Evolutionary conservation across 2,797 vertebrate species (phyloP).

Genomic region (Pangasius mekongensis): DNA sequence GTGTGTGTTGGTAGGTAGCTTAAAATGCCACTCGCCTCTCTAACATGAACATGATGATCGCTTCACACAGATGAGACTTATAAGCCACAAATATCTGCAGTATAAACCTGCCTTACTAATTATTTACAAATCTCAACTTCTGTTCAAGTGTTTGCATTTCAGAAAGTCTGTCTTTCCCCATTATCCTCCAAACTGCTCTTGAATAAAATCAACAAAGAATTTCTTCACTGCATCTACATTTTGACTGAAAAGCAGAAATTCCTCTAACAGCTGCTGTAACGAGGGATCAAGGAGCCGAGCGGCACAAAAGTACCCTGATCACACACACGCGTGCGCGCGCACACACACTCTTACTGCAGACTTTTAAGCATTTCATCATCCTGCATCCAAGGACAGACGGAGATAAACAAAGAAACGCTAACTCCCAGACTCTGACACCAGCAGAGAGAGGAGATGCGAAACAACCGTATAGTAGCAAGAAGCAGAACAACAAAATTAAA

Average conservation of each 20-base stretch:
- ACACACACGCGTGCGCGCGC: conserved; percentile 42
- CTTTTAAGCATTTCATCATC: conserved; percentile 80
- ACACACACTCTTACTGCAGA: conserved; percentile 76
- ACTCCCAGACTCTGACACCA: conserved; percentile 66
- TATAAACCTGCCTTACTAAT: not conserved
- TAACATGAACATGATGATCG: not conserved
- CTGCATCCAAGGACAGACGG: conserved; percentile 73
- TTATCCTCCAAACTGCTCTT: conserved; percentile 47
- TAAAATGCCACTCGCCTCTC: not conserved
- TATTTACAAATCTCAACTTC: not conserved
- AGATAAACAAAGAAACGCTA: conserved; percentile 70
- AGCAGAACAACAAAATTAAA: conserved; percentile 49
- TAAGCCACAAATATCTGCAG: not conserved
- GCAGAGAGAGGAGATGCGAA: conserved; percentile 31
- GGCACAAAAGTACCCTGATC: conserved; percentile 66
- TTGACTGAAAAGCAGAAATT: conserved; percentile 60
- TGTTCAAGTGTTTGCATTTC: not conserved
- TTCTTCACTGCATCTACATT: conserved; percentile 61
- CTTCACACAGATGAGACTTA: not conserved
- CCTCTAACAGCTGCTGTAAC: conserved; percentile 61
- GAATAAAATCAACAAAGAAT: conserved; percentile 57
- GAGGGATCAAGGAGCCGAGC: conserved; percentile 69
- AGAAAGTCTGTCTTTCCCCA: conserved; percentile 23
- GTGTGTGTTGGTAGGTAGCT: not conserved
- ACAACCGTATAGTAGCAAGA: conserved; percentile 8